phyloP scores from a whole-genome alignment of 2,113 vertebrate genomes.

The Prochilodus magdalenae region DNA sequence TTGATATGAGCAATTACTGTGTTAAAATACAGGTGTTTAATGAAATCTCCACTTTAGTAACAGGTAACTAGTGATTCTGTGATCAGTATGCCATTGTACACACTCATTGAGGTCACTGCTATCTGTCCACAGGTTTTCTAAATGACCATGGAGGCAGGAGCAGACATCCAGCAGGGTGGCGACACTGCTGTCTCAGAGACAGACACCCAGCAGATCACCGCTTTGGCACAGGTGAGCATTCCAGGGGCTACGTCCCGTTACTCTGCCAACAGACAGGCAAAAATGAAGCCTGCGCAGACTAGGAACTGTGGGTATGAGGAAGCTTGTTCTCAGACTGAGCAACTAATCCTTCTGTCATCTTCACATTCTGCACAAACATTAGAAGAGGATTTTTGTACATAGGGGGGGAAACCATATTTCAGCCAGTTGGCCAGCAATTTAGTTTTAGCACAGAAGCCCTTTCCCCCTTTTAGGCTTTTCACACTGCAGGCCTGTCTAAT shows the following conservation, averaged over 20 bases:
- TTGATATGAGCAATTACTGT: too few species aligned
- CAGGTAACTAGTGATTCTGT: neutral
- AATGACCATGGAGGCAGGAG: conserved; percentile 98
- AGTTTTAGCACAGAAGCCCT: neutral
- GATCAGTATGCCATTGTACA: neutral
- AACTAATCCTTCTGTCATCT: conserved; percentile 14
- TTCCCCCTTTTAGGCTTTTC: neutral
- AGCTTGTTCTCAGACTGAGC: neutral
- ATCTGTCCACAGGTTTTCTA: conserved; percentile 82
- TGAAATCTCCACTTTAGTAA: neutral
- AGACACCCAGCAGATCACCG: conserved; percentile 94
- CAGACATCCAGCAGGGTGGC: conserved; percentile 95
- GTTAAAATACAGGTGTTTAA: too few species aligned
- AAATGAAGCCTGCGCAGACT: neutral
- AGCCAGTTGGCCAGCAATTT: neutral
- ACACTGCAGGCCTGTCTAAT: neutral
- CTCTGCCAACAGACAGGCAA: neutral
- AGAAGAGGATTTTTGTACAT: conserved; percentile 1
- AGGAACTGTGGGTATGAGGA: neutral
- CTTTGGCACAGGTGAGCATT: conserved; percentile 88
- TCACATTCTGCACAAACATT: conserved; percentile 5
- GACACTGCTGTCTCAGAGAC: conserved; percentile 93
- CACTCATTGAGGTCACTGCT: neutral
- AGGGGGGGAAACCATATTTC: neutral
- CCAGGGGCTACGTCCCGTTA: neutral